Evolutionary conservation across 2,888 invertebrate genomes (phyloP), one percentile per base, ranked within the genome.

Genomic region (Mellilla xanthometata): DNA sequence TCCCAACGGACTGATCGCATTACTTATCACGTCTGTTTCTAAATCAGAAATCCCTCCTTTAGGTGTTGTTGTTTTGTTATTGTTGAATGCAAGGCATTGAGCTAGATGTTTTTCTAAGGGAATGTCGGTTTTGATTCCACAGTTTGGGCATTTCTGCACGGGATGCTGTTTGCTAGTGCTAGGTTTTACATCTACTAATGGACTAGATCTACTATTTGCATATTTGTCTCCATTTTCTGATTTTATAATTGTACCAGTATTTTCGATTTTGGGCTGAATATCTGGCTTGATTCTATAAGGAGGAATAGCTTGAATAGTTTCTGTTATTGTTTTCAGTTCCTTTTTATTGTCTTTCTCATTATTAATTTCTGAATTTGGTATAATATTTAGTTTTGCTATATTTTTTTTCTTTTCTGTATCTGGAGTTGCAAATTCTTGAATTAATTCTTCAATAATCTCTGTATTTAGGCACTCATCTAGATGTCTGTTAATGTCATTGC

Each of bases 401-500:
- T 10, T 12, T 36, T 28, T 7, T 10, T 10, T 12, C 12, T 5
- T 11, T 23, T 24, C 15, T 9, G 12, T 33, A 36, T 26, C 8
- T 8, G 11, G 27, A 30, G 23, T 47, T 3, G 26, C 22, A n/a
- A 33, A 35, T 24, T 62, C 57, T 32, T 65, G 56, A 30, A 52
- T 65, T 11, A 85, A 54, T 49, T 67, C 67, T 28, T 78, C 68
- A 45, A 88, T 73, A 0, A 81, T 54, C 24, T 76, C 79, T 62
- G 68, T 84, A 54, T 85, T 88, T 8, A 90, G 62, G 64, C 90
- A 90, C 65, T 84, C 82, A 67, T 90, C 87, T 57, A 90, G 58
- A 63, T 90, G 90, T 31, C 45, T 60, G 52, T 91, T 89, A 49
- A 91, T 87, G 49, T 72, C 58, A 31, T 57, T 57, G 47, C 58